Evolutionary conservation across 1,140 invertebrate genomes (phyloP).

Genomic region (Battus philenor): DNA sequence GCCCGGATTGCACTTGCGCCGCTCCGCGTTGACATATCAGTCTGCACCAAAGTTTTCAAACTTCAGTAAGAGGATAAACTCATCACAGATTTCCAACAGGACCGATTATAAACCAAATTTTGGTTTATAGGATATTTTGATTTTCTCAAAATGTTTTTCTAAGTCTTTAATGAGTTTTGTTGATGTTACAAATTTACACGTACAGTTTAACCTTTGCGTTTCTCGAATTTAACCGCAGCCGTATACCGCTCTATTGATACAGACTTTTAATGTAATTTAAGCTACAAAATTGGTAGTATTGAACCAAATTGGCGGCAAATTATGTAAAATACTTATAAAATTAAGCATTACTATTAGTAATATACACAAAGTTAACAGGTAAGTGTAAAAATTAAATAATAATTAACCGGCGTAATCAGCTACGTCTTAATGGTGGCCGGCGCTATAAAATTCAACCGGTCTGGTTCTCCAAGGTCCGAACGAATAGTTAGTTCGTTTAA

Average conservation of each 20-base stretch:
- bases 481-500: constrained; percentile 10
- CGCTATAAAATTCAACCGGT: constrained; percentile 11
- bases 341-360: too few species aligned
- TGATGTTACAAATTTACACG: too few species aligned
- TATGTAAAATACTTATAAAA: too few species aligned
- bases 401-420: constrained; percentile 14
- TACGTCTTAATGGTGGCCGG: constrained; percentile 8
- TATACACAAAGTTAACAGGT: too few species aligned
- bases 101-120: background rate
- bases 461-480: constrained; percentile 10
- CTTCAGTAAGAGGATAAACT: background rate
- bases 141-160: constrained; percentile 1
- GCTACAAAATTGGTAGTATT: too few species aligned
- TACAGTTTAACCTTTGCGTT: background rate
- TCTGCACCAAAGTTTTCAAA: constrained; percentile 28
- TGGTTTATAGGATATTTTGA: constrained; percentile 1
- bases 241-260: too few species aligned
- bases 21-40: constrained; percentile 67
- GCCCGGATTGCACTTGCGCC: constrained; percentile 47
- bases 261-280: too few species aligned
- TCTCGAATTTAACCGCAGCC: background rate
- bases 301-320: too few species aligned
- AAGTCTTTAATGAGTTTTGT: too few species aligned
- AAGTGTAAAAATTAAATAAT: constrained; percentile 10
- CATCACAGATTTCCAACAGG: background rate